Percentiles rank a stretch among this genome's conserved stretches.
Conservation (phyloP, 2,797 vertebrate genomes). For the Synaphobranchus kaupii region DNA sequence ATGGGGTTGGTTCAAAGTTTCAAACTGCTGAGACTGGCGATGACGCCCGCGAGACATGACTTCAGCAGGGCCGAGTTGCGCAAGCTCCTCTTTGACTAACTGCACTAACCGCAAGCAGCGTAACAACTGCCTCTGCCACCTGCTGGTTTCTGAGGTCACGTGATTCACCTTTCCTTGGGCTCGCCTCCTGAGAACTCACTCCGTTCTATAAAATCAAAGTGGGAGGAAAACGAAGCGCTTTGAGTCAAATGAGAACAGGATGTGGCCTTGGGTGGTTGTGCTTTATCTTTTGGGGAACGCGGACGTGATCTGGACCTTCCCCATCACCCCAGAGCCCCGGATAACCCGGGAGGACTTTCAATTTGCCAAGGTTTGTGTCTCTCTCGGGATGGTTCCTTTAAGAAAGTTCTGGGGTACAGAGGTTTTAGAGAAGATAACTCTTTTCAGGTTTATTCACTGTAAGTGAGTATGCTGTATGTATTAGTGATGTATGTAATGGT, state of each 20-base stretch:
- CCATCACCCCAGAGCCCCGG: constrained; percentile 44
- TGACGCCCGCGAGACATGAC: constrained; percentile 53
- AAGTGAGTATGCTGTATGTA: not conserved
- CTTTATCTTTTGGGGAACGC: constrained; percentile 52
- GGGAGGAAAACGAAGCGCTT: not conserved
- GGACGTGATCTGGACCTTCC: constrained; percentile 50
- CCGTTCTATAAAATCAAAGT: constrained; percentile 50
- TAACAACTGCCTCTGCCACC: constrained; percentile 49
- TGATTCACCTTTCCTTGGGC: constrained; percentile 43
- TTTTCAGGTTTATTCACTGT: not conserved
- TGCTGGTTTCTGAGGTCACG: constrained; percentile 38
- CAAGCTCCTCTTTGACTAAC: constrained; percentile 41
- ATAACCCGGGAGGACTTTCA: constrained; percentile 52
- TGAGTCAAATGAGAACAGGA: constrained; percentile 30
- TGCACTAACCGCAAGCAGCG: constrained; percentile 56
- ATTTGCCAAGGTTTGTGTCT: constrained; percentile 64
- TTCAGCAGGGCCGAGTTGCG: constrained; percentile 25
- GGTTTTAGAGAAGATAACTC: not conserved
- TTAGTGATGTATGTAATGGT: not conserved
- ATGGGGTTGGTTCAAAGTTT: not conserved
- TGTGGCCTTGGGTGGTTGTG: constrained; percentile 49
- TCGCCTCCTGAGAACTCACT: constrained; percentile 37
- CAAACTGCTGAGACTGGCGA: not conserved
- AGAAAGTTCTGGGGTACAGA: not conserved
- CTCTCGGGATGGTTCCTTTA: not conserved